Conservation (phyloP, 2,888 invertebrate species). For the Salticus scenicus region DNA sequence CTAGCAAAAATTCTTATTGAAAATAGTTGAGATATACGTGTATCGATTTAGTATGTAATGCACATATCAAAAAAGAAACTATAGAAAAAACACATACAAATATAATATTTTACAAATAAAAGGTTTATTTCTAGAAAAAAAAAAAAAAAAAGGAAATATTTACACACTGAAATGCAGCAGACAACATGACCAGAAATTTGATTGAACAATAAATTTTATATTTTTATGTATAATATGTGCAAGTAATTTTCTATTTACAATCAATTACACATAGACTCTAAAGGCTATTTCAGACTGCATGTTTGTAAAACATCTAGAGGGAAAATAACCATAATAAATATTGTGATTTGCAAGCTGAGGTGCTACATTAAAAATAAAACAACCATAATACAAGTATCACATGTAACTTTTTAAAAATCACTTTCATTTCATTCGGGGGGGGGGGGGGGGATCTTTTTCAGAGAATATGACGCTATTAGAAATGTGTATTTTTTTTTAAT, state of each 20-base stretch:
- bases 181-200: conserved; percentile 66
- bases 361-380: not conserved
- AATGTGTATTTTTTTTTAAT: too few relatives aligned
- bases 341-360: not conserved
- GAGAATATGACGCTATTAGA: too few relatives aligned
- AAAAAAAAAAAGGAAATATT: conserved; percentile 64
- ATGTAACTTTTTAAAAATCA: too few relatives aligned
- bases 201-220: conserved; percentile 60
- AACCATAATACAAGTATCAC: too few relatives aligned
- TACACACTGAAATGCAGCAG: conserved; percentile 52
- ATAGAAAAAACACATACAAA: conserved; percentile 3
- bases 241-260: conserved; percentile 60
- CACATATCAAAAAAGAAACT: too few relatives aligned
- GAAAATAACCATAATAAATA: conserved; percentile 17
- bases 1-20: too few relatives aligned
- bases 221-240: conserved; percentile 62
- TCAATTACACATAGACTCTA: conserved; percentile 40
- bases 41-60: too few relatives aligned
- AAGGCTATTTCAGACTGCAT: conserved; percentile 41
- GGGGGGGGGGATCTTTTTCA: too few relatives aligned
- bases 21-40: too few relatives aligned
- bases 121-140: conserved; percentile 69
- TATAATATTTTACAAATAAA: conserved; percentile 65
- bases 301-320: conserved; percentile 26
- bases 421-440: too few relatives aligned